Percentiles rank a stretch among this genome's conserved stretches.
Evolutionary conservation across 2,797 vertebrate species (phyloP).

Genomic region (Anabacerthia variegaticeps): DNA sequence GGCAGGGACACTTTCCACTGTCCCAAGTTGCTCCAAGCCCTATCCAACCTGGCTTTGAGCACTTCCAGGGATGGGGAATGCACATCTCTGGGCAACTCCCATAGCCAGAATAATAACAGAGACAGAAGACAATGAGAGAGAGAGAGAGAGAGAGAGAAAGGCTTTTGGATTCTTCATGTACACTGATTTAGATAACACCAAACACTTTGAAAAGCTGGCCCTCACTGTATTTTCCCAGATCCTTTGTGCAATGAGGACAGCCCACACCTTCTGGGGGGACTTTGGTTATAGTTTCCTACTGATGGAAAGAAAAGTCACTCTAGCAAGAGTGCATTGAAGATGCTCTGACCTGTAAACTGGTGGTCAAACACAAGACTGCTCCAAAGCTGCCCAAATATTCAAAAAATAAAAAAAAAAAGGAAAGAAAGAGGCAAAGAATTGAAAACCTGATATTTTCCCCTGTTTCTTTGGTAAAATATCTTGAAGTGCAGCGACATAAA

Average conservation of each 20-base stretch:
- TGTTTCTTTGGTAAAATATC: not conserved
- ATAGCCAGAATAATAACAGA: not conserved
- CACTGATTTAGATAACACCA: not conserved
- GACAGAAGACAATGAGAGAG: not conserved
- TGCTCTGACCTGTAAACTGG: not conserved
- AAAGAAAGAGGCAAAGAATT: not conserved
- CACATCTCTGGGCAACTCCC: not conserved
- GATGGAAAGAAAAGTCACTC: not conserved
- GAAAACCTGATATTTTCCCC: not conserved
- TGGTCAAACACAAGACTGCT: not conserved
- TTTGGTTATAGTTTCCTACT: not conserved
- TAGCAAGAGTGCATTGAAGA: fast-evolving
- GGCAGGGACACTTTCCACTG: not conserved
- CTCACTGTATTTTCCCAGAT: not conserved
- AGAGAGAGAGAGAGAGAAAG: not conserved
- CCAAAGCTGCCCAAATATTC: not conserved
- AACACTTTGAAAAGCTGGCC: not conserved
- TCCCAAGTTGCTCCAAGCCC: not conserved
- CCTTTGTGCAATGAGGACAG: not conserved
- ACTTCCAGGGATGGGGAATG: not conserved
- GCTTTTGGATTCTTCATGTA: not conserved
- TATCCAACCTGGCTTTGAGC: fast-evolving
- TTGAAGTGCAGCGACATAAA: not conserved
- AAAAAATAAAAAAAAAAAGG: not conserved
- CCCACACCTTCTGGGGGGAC: not conserved